A percentile compares a stretch with the other conserved stretches of the same genome.
These are phyloP conservation scores for Pyralis farinalis DNA, from an alignment of 2,888 invertebrate genomes.

Conservation along the genomic window DNA sequence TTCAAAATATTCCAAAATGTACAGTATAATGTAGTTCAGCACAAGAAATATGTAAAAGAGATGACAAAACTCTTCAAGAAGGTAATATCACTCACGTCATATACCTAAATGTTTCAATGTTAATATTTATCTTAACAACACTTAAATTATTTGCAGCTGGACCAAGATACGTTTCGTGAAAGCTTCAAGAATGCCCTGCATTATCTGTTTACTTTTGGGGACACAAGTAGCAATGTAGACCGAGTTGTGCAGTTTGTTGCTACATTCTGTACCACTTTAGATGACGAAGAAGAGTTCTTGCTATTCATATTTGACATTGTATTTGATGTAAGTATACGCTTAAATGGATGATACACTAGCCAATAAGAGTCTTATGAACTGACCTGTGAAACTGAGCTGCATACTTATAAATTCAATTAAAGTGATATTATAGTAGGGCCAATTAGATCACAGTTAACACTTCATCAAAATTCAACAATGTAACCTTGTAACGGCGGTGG, in stretches of 20 bases:
- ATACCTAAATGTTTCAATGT: no score
- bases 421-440: no score
- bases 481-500: no score
- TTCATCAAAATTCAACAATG: no score
- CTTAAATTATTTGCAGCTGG: constrained; percentile 33
- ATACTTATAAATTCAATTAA: no score
- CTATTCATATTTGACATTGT: constrained; percentile 82
- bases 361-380: no score
- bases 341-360: no score
- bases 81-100: constrained; percentile 54
- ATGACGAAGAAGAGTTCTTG: constrained; percentile 80
- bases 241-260: constrained; percentile 86
- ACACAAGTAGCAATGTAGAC: constrained; percentile 85
- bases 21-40: constrained; percentile 83
- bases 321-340: constrained; percentile 77
- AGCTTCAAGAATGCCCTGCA: constrained; percentile 84
- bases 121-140: no score
- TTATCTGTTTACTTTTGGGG: constrained; percentile 83
- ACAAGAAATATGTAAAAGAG: constrained; percentile 83
- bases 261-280: constrained; percentile 84
- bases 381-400: no score
- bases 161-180: constrained; percentile 80
- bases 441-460: no score
- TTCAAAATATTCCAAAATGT: constrained; percentile 83
- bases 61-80: constrained; percentile 82